These are phyloP conservation scores for Enhydra lutris DNA, from an alignment of 2,113 vertebrate species.

Conservation along the genomic window DNA sequence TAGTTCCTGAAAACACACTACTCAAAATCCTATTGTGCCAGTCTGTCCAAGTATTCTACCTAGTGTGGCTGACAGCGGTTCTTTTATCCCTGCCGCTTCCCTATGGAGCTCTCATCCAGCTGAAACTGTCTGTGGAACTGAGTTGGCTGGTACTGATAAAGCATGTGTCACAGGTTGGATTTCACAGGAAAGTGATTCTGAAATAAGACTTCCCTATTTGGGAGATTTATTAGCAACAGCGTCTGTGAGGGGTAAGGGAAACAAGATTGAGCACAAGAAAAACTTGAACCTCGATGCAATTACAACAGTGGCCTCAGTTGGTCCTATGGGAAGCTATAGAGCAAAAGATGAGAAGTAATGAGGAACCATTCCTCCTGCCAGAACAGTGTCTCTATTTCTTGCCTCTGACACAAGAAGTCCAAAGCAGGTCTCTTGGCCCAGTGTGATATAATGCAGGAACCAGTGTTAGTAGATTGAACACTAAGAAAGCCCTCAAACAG, in stretches of 20 bases:
- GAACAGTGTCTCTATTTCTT: background rate
- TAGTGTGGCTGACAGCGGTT: background rate
- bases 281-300: rapidly evolving
- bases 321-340: background rate
- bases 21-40: background rate
- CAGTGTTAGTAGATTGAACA: background rate
- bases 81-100: background rate
- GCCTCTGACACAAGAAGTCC: background rate
- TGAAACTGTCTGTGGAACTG: background rate
- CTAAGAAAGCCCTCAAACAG: background rate
- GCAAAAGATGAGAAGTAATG: background rate
- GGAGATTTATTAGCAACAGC: background rate
- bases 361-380: background rate
- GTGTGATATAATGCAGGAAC: background rate
- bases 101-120: background rate
- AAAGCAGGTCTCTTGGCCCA: background rate
- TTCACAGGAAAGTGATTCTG: background rate
- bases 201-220: background rate
- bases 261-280: background rate
- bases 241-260: background rate
- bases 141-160: background rate
- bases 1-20: background rate
- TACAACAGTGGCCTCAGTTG: background rate
- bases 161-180: too few relatives aligned
- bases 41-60: too few relatives aligned